These are phyloP conservation scores for Enteromius treurensis DNA, from an alignment of 2,797 vertebrate species.

Conservation along the genomic window DNA sequence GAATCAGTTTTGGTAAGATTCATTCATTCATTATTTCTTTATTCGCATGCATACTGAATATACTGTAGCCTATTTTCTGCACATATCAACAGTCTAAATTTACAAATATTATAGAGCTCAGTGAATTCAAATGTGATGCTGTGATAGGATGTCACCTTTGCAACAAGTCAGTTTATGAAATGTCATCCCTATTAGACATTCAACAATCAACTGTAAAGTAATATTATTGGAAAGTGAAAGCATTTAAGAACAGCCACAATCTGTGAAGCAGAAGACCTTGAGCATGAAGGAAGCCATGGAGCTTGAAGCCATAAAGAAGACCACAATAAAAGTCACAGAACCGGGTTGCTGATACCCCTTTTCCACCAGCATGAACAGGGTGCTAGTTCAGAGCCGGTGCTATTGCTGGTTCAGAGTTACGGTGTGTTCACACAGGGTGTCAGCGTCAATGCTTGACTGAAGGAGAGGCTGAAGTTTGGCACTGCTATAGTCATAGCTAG, in stretches of 20 bases:
- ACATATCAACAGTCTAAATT: not conserved
- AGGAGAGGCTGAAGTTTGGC: no score
- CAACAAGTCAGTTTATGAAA: not conserved
- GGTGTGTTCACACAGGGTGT: no score
- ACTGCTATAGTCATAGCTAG: no score
- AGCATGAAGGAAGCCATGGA: not conserved
- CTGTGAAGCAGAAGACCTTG: no score
- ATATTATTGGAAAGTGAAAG: not conserved
- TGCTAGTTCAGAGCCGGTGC: no score
- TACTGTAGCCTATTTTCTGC: not conserved
- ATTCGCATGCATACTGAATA: no score
- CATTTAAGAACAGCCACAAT: not conserved
- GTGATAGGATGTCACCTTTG: not conserved
- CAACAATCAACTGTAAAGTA: not conserved
- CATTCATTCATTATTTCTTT: not conserved
- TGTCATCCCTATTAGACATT: not conserved
- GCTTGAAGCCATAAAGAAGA: not conserved
- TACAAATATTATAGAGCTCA: not conserved
- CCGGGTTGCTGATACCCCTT: not conserved
- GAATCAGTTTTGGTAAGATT: slow-evolving; percentile 88
- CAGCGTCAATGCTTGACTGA: no score
- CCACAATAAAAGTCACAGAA: not conserved
- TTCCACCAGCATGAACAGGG: not conserved
- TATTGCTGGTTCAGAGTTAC: no score
- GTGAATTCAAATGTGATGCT: not conserved